Conservation (phyloP, 2,888 invertebrate genomes). For the Microctonus brassicae region DNA sequence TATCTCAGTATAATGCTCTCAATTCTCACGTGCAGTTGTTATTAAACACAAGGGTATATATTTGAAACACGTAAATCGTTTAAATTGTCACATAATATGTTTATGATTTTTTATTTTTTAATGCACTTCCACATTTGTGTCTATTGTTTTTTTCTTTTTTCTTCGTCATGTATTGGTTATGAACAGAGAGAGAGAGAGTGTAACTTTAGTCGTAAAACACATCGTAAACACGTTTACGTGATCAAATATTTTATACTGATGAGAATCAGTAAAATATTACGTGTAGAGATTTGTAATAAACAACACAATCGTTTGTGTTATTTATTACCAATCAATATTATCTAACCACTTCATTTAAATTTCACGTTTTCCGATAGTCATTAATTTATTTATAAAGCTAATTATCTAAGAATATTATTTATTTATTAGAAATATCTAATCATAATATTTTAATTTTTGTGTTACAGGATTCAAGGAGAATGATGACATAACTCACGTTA, state of each 20-base stretch:
- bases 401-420: neutral
- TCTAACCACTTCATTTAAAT: no score
- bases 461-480: neutral
- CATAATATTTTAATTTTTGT: neutral
- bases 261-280: neutral
- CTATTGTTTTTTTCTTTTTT: neutral
- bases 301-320: neutral
- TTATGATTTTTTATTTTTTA: neutral
- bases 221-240: conserved; percentile 12
- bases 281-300: neutral
- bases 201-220: neutral
- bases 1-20: neutral
- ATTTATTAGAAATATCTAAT: neutral
- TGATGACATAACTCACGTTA: no score
- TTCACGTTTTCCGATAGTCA: no score
- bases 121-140: neutral
- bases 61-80: neutral
- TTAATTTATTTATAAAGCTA: no score
- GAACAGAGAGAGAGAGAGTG: neutral
- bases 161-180: neutral
- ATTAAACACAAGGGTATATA: neutral
- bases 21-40: neutral
- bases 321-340: no score
- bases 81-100: neutral
- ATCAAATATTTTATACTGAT: conserved; percentile 2